These are phyloP conservation scores for Eilema caniola DNA, from an alignment of 2,888 invertebrate species.

Conservation along the genomic window DNA sequence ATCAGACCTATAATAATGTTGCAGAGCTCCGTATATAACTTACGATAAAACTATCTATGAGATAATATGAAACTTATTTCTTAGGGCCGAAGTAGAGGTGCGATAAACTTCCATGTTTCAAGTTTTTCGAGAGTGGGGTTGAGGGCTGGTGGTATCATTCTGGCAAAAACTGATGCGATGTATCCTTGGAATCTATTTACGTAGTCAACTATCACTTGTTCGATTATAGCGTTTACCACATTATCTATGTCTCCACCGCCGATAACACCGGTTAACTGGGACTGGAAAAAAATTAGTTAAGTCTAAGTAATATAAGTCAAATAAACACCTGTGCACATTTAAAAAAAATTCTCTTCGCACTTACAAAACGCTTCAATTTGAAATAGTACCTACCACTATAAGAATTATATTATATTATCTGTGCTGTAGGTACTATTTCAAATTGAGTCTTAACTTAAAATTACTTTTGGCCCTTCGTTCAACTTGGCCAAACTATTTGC, in stretches of 20 bases:
- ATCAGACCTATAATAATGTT: not conserved
- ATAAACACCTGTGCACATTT: too few species aligned
- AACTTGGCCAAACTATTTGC: too few species aligned
- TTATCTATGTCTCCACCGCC: slow-evolving; percentile 50
- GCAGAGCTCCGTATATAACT: not conserved
- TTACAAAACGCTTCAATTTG: not conserved
- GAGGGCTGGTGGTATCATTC: slow-evolving; percentile 5
- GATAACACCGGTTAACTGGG: slow-evolving; percentile 15
- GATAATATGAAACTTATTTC: not conserved
- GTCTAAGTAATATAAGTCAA: too few species aligned
- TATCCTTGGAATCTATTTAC: slow-evolving; percentile 34
- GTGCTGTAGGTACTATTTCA: too few species aligned
- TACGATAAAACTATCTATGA: not conserved
- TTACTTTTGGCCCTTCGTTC: too few species aligned
- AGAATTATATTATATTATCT: too few species aligned
- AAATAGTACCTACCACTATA: too few species aligned
- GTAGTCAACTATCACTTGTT: slow-evolving; percentile 41
- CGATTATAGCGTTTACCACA: slow-evolving; percentile 42
- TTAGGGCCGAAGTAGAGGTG: slow-evolving; percentile 1
- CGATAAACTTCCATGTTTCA: slow-evolving; percentile 25
- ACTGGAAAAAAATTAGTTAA: slow-evolving; percentile 9
- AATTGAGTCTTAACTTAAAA: too few species aligned
- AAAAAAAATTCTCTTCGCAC: too few species aligned
- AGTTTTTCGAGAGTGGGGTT: slow-evolving; percentile 23
- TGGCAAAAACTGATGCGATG: slow-evolving; percentile 18